phyloP scores from a whole-genome alignment of 1,140 invertebrate species.

The Bombyx mori region ASM3026992v2 NC_085117.1:19969501-19970000 shows the following conservation, averaged over 20 bases:
- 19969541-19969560: conserved; percentile 13
- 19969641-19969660: conserved; percentile 63
- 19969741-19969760: conserved; percentile 43
- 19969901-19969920: conserved; percentile 1
- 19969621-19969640: conserved; percentile 57
- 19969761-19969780: conserved; percentile 57
- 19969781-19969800: conserved; percentile 54
- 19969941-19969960: conserved; percentile 53
- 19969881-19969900: conserved; percentile 36
- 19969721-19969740: conserved; percentile 5
- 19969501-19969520: conserved; percentile 17
- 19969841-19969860: conserved; percentile 63
- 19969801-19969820: conserved; percentile 59
- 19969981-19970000: conserved; percentile 37
- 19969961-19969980: conserved; percentile 51
- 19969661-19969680: conserved; percentile 28
- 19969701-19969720: conserved; percentile 7
- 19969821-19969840: conserved; percentile 71
- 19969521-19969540: conserved; percentile 2
- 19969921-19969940: conserved; percentile 27
- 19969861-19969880: conserved; percentile 46
- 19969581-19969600: conserved; percentile 12
- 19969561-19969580: conserved; percentile 45
- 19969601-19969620: conserved; percentile 22
- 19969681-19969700: conserved; percentile 5